Percentiles rank a stretch among this genome's conserved stretches.
Evolutionary conservation across 2,113 vertebrate genomes (phyloP).

Genomic region (Dendropsophus ebraccatus): DNA sequence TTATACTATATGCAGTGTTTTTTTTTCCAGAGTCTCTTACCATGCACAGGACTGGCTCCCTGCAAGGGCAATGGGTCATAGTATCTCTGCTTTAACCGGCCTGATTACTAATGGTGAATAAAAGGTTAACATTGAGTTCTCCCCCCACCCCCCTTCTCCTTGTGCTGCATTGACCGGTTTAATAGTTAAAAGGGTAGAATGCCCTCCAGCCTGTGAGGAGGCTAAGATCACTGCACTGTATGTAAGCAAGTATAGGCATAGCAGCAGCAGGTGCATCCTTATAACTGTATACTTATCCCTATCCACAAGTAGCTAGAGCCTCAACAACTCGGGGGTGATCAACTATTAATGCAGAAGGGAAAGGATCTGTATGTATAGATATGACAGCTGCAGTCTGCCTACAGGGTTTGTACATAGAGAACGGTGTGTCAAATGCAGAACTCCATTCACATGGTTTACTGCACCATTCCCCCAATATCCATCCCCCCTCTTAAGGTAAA

Average conservation of each 20-base stretch:
- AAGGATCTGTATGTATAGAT: background rate
- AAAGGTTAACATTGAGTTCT: background rate
- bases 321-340: background rate
- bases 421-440: background rate
- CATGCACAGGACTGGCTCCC: background rate
- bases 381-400: background rate
- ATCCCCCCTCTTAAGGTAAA: background rate
- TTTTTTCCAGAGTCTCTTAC: background rate
- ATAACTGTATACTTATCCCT: background rate
- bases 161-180: background rate
- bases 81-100: background rate
- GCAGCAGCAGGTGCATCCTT: conserved; percentile 42
- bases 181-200: background rate
- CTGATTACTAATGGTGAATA: background rate
- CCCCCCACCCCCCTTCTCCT: background rate
- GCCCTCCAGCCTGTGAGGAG: background rate
- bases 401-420: background rate
- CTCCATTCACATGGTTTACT: conserved; percentile 6
- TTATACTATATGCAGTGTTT: background rate
- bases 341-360: background rate
- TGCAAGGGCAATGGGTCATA: conserved; percentile 34
- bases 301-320: conserved; percentile 8
- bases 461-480: background rate
- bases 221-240: background rate
- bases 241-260: background rate